Base-by-base conservation (phyloP, 2,113 vertebrate genomes). In the Gambusia holbrooki region DNA sequence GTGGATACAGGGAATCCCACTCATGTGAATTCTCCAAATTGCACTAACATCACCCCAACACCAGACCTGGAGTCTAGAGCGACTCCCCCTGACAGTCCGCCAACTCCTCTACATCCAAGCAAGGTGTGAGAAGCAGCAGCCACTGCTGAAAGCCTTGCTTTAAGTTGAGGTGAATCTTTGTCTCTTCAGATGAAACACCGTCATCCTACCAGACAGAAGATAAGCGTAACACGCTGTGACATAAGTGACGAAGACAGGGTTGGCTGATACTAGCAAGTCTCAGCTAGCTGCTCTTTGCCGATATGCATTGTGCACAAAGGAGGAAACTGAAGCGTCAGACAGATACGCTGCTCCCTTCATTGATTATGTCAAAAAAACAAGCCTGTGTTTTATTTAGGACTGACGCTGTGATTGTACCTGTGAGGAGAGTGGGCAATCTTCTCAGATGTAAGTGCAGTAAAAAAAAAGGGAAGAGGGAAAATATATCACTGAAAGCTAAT, bases 1-100 rank as follows among this genome's bases (percentile, higher is more conserved):
- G 33, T 10, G 3, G 60, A 54, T 60, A 40, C 22, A 69, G 45
- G 35, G 32, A 17, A 81, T 73, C 69, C 33, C 78, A 84, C 84
- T 91, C 86, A 69, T 90, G 86, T 87, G 82, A 89, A 88, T 89
- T 81, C 83, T 78, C 79, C 84, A 72, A 81, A 87, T 58, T 92
- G 77, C 84, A 89, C 90, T 86, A 88, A 84, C 81, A 81, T 87
- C 65, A 69, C 81, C 35, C 69, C 51, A 69, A 75, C 71, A 28
- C 63, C 66, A 65, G 71, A 62, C 33, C 71, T 9, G 19, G 22
- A 58, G 69, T 60, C 66, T 80, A 81, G 62, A 60, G 22, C 80
- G 80, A 75, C 80, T 74, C 51, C n/a, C n/a, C 32, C 58, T 81
- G 85, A 87, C 84, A 81, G 75, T 70, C 67, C 17, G 27, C 3